Evolutionary conservation across 2,797 vertebrate genomes (phyloP).

Genomic region (Sebastolobus alascanus): DNA sequence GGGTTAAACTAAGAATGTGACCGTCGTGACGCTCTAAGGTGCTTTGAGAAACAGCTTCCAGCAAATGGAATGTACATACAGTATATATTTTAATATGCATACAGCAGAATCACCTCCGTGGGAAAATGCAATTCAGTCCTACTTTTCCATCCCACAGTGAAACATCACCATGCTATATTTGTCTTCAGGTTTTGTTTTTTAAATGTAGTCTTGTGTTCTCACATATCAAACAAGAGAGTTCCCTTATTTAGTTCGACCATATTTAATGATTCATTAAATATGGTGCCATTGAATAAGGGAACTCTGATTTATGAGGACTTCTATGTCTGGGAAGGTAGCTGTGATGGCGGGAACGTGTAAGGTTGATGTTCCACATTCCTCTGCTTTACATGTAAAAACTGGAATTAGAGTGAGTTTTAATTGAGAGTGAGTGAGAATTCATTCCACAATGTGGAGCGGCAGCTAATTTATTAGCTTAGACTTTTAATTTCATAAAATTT

Average conservation of each 20-base stretch:
- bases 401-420: not conserved
- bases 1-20: not conserved
- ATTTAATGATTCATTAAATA: too few species aligned
- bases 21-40: conserved; percentile 19
- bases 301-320: not conserved
- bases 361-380: not conserved
- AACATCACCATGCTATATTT: not conserved
- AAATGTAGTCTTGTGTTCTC: conserved; percentile 2
- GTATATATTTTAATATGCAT: not conserved
- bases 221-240: not conserved
- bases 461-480: conserved; percentile 36
- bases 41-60: conserved; percentile 16
- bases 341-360: not conserved
- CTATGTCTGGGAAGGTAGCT: not conserved
- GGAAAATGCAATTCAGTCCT: not conserved
- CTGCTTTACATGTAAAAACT: conserved; percentile 20
- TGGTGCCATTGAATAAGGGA: too few species aligned
- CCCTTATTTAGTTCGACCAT: too few species aligned
- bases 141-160: not conserved
- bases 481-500: not conserved
- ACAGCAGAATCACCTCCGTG: not conserved
- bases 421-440: not conserved
- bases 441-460: conserved; percentile 47
- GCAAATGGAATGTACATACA: conserved; percentile 29
- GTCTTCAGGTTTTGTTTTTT: not conserved